Evolutionary conservation across 2,113 vertebrate species (phyloP), one percentile per base, ranked within the genome.

Genomic region (Leiothrix lutea): DNA sequence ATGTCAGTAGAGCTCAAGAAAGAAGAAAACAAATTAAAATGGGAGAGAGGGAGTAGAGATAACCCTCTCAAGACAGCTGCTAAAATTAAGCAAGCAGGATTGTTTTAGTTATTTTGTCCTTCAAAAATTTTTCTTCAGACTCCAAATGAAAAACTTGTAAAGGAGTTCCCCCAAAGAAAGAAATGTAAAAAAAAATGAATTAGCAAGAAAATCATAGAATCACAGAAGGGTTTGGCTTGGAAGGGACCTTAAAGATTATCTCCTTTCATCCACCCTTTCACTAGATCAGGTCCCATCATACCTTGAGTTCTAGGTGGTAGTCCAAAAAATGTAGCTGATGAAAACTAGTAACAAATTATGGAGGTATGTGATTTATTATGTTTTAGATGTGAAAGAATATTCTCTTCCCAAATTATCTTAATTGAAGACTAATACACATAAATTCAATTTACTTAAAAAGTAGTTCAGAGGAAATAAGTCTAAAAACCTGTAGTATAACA

Each of bases 181-280:
- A 60, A 83, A 83, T 64, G 2, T 14, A 11, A 66, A 78, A n/a
- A n/a, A n/a, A n/a, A n/a, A n/a, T n/a, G n/a, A n/a, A n/a, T n/a
- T n/a, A n/a, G 12, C n/a, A 82, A 69, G 20, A 62, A 90, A 79
- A 74, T 20, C 3, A 21, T 1, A 33, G 28, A 66, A 45, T 18
- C 23, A 24, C 33, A 24, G 12, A n/a, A 53, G 21, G 4, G 9
- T 38, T 88, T 66, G 38, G 7, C 11, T n/a, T 60, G 53, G 23
- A 88, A 58, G 19, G 8, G 3, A 66, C 15, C 6, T 14, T 38
- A 66, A 45, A 24, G 12, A 58, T 51, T 4, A 73, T 21, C 33
- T 88, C 1, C 1, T 38, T 81, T 33, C 33, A 66, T 20, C 2
- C 0, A 0, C 1, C 11, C 9, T 64, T 65, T 10, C 44, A 23